Conservation (phyloP, 37 sponge, comb jelly and placozoan species). For the Eunapius fragilis region DNA sequence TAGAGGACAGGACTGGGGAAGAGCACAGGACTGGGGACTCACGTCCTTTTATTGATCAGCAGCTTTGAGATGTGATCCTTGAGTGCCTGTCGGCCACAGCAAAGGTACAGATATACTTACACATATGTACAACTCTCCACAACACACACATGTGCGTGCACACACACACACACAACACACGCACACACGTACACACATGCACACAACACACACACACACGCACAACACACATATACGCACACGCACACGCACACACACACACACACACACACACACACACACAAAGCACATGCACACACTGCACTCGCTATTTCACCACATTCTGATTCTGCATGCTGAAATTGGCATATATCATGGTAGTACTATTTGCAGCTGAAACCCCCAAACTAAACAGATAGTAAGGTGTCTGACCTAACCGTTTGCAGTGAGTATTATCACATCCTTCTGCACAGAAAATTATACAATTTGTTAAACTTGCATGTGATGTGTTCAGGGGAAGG, state of each 20-base stretch:
- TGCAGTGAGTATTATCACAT: too few relatives aligned
- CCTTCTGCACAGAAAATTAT: too few relatives aligned
- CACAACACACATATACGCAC: background rate
- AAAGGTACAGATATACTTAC: background rate
- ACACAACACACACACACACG: background rate
- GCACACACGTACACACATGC: background rate
- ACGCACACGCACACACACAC: background rate
- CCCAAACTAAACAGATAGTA: too few relatives aligned
- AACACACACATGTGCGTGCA: too few relatives aligned
- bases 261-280: background rate
- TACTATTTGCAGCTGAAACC: too few relatives aligned
- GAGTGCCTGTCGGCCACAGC: slow-evolving; percentile 15
- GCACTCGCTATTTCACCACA: too few relatives aligned
- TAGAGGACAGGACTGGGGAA: background rate
- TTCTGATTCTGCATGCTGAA: too few relatives aligned
- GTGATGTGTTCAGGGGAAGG: too few relatives aligned
- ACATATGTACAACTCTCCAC: background rate
- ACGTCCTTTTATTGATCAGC: slow-evolving; percentile 48
- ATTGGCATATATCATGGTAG: too few relatives aligned
- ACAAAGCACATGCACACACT: background rate
- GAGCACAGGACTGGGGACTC: slow-evolving; percentile 3
- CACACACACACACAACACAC: too few relatives aligned
- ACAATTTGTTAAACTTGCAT: too few relatives aligned
- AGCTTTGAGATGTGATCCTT: slow-evolving; percentile 53
- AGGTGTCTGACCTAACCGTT: too few relatives aligned